Evolutionary conservation across 2,888 invertebrate species (phyloP), one percentile per base, ranked within the genome.

Genomic region (Ditula angustiorana): DNA sequence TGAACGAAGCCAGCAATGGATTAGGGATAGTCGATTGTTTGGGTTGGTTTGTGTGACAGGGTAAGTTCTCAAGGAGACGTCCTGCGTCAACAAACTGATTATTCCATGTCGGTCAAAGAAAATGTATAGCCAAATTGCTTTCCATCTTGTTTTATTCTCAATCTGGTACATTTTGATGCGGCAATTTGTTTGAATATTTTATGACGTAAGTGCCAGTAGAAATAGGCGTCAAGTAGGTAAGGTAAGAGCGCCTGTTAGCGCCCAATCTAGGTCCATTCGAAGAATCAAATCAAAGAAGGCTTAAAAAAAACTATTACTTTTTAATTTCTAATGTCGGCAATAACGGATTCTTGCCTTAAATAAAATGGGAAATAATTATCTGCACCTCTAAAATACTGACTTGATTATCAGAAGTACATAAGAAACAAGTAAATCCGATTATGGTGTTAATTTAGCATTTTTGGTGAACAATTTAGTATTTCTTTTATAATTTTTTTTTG

Each of bases 71-170:
- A 75, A 71, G 71, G 72, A 69, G 74, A 75, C 61, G 68, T 65
- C 73, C 61, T 71, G 72, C 80, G 78, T 83, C 81, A 80, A 69
- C 58, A 50, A 66, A 70, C 71, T 75, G 77, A 78, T 79, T 78
- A 80, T 77, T 72, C 68, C 49, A 69, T 67, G 60, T 59, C 50
- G 69, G 65, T 75, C 70, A 72, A 74, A 76, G 75, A 74, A 77
- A 74, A 67, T 69, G 67, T 62, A 41, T 67, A 53, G 67, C 67
- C 44, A 67, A 69, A 76, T 76, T 78, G 73, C 74, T 75, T 75
- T 74, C 76, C 72, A 77, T 77, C 69, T 73, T 71, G 62, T 71
- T 75, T 71, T 72, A 76, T 77, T 75, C 73, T 75, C 71, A 78
- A 79, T 80, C 76, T 79, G 71, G 59, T 58, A 66, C 41, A 28